These are phyloP conservation scores for Lateolabrax maculatus DNA, from an alignment of 2,797 vertebrate species.

Conservation along the genomic window DNA sequence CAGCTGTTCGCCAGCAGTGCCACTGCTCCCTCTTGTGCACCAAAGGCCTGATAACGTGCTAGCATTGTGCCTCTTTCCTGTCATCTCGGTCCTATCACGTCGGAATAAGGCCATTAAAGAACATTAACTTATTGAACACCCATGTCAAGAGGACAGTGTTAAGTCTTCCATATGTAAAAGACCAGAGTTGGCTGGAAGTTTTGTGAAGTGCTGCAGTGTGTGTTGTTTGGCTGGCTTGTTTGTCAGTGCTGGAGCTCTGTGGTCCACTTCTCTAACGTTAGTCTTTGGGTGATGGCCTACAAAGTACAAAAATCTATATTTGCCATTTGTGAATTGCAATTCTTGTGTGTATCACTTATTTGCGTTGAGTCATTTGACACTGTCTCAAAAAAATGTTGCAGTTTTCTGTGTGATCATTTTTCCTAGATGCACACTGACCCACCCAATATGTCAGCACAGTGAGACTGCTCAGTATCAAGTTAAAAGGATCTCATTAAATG, in stretches of 20 bases:
- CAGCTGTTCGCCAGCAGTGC: background rate
- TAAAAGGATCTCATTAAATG: constrained; percentile 22
- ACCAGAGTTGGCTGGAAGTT: no score
- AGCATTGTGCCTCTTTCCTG: background rate
- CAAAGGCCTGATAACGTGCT: background rate
- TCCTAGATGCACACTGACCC: background rate
- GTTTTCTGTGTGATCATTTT: constrained; percentile 13
- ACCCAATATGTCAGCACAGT: background rate
- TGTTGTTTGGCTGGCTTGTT: no score
- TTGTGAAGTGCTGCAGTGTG: no score
- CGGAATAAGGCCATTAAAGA: no score
- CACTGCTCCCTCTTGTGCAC: background rate
- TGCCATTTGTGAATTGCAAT: background rate
- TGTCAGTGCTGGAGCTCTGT: no score
- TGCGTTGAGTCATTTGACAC: background rate
- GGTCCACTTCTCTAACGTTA: no score
- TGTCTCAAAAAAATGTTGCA: background rate
- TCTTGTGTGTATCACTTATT: background rate
- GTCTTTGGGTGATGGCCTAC: no score
- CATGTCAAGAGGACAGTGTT: background rate
- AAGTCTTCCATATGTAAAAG: background rate
- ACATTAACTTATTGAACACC: background rate
- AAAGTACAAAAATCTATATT: no score
- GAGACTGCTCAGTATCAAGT: background rate
- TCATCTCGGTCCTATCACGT: no score